Conservation (phyloP, 2,888 invertebrate genomes). For the Amiota mariae region DNA sequence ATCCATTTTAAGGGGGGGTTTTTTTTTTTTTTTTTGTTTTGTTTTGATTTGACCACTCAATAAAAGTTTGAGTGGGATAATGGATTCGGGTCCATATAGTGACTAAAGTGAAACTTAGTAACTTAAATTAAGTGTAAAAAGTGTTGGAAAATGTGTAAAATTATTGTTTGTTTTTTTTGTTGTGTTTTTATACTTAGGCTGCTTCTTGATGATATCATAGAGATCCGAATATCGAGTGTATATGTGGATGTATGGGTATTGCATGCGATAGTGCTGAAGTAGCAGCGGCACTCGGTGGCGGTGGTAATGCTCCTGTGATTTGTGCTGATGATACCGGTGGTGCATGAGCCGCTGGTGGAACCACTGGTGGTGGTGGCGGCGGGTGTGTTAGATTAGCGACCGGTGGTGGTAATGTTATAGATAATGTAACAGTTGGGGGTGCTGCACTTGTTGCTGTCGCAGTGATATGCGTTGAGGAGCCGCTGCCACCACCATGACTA, state of each 20-base stretch:
- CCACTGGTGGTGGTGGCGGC: conserved; percentile 30
- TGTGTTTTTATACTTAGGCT: conserved; percentile 51
- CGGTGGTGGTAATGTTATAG: conserved; percentile 71
- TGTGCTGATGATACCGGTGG: conserved; percentile 60
- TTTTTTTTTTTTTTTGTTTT: background rate
- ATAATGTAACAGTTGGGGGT: conserved; percentile 70
- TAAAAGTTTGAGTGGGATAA: no score
- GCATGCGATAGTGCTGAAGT: conserved; percentile 66
- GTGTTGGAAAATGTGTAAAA: conserved; percentile 19
- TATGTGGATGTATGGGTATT: conserved; percentile 72
- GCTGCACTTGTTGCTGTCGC: conserved; percentile 59
- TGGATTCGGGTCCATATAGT: no score
- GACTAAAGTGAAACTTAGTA: no score
- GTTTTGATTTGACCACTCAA: background rate
- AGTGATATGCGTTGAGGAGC: conserved; percentile 52
- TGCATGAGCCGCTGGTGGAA: conserved; percentile 61
- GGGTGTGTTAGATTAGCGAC: conserved; percentile 52
- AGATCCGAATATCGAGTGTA: conserved; percentile 74
- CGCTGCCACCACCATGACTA: conserved; percentile 39
- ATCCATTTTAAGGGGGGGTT: background rate
- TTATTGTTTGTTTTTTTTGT: conserved; percentile 33
- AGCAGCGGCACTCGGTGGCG: conserved; percentile 55
- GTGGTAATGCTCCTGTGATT: conserved; percentile 56
- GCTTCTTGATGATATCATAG: conserved; percentile 73
- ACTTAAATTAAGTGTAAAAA: background rate